Evolutionary conservation across 2,797 vertebrate species (phyloP), one percentile per base, ranked within the genome.

Genomic region (Phalanger gymnotis): DNA sequence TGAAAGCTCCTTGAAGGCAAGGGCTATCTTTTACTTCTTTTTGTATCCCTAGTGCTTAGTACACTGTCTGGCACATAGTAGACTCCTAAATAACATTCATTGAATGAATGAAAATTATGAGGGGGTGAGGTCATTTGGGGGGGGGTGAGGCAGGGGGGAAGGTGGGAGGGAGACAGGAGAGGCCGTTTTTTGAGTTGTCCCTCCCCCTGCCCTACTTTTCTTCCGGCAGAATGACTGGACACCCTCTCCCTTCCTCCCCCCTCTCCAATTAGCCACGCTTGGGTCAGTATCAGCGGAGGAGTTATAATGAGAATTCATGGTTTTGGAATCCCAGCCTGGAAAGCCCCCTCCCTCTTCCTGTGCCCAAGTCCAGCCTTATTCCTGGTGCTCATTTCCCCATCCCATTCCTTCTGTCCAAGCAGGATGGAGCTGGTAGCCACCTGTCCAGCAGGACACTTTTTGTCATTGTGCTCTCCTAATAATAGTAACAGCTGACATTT

Each of bases 231-330:
- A 0, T 90, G 2, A 34, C 22, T 27, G 0, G 66, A 53, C 51
- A 28, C n/a, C 34, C 1, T 16, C 40, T 13, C 3, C 0, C 0
- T 4, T 53, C 13, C 73, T 31, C 12, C 25, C 57, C 9, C 0
- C n/a, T 89, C 9, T 1, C 40, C 73, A 87, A 47, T 25, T 40
- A 81, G n/a, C 19, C n/a, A 61, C 0, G 2, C 19, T 40, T 47
- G 73, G 22, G 40, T 51, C 40, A 81, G n/a, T 81, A n/a, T 81
- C 40, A 51, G 22, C 22, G 27, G 73, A 87, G 40, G 9, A 51
- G 7, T 47, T 81, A 27, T 12, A 87, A 51, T 27, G 73, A 87
- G 73, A 51, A 87, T 51, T 87, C 40, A 87, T 87, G 25, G 40
- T 87, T 81, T 47, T 40, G n/a, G 66, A 81, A 81, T 81, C 16